Base-by-base conservation (phyloP, 2,797 vertebrate species). In the Onychomys arenicola region DNA sequence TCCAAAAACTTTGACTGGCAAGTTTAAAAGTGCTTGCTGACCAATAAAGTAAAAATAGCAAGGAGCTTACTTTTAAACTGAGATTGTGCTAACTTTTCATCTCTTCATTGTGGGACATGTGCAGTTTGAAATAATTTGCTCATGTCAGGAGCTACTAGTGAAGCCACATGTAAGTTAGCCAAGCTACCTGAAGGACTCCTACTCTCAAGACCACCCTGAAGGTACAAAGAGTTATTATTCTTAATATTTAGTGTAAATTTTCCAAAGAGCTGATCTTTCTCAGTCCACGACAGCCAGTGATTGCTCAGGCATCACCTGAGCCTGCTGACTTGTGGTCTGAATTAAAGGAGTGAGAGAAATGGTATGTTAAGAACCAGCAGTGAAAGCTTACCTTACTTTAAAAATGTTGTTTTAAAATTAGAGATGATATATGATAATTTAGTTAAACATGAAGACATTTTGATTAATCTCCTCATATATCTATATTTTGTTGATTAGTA, bases 1-100 rank as follows among this genome's bases (percentile, higher is more conserved):
- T 92, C 67, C 94, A 59, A 95, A 97, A 97, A 92, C 86, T 84
- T 95, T 96, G 97, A 97, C 95, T 86, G 29, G 89, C 71, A 52
- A 97, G 82, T 97, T 97, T 84, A 98, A 97, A 97, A 85, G 69
- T 95, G n/a, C 87, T 97, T 57, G 83, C 84, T 94, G 92, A 95
- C 95, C 92, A 95, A 73, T 87, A 91, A 37, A 94, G 83, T 92
- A 97, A 97, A 97, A 97, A 97, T 90, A 96, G 43, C 85, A 92
- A 43, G 89, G 91, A 94, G 87, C 76, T 95, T 91, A 94, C 55
- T 93, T 96, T 97, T 93, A 82, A 96, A 92, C 94, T 43, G 61
- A 55, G 63, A 52, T 95, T 77, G 78, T 91, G 87, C 95, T 97
- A 93, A 84, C 83, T 67, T 95, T 88, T 57, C 14, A 34, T 78